These are phyloP conservation scores for Sceloporus undulatus DNA, from an alignment of 2,113 vertebrate species.

Conservation along the genomic window DNA sequence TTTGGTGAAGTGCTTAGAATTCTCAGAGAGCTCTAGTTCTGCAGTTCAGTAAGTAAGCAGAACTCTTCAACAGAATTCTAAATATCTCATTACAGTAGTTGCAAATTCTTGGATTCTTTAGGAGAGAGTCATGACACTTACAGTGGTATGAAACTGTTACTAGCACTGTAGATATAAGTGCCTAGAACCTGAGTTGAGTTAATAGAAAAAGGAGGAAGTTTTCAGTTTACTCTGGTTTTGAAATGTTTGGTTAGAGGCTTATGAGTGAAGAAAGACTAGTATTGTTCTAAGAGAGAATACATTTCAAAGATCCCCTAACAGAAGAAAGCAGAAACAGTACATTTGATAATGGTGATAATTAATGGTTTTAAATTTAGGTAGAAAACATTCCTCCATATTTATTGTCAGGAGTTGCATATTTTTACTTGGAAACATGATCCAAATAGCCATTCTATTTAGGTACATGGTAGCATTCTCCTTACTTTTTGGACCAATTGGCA, in stretches of 20 bases:
- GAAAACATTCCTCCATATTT: background rate
- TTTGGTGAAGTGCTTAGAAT: too few relatives aligned
- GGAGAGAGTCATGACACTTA: background rate
- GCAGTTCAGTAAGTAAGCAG: too few relatives aligned
- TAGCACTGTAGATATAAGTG: background rate
- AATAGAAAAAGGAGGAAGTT: background rate
- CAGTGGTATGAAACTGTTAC: too few relatives aligned
- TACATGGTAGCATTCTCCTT: background rate
- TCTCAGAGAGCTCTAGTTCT: too few relatives aligned
- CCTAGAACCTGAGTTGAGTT: background rate
- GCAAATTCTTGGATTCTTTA: too few relatives aligned
- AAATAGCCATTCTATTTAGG: background rate
- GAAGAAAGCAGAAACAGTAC: background rate
- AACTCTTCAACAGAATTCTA: too few relatives aligned
- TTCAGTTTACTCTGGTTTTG: background rate
- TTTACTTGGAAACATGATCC: slow-evolving; percentile 8
- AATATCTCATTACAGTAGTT: too few relatives aligned
- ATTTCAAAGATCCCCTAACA: background rate
- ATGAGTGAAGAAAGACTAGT: background rate
- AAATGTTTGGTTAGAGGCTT: background rate
- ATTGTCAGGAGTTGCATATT: background rate
- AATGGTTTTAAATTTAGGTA: too few relatives aligned
- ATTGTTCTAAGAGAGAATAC: background rate
- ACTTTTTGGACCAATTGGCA: background rate
- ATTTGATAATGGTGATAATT: background rate